phyloP scores from a whole-genome alignment of 2,113 vertebrate species.

The Centropus unirufus region DNA sequence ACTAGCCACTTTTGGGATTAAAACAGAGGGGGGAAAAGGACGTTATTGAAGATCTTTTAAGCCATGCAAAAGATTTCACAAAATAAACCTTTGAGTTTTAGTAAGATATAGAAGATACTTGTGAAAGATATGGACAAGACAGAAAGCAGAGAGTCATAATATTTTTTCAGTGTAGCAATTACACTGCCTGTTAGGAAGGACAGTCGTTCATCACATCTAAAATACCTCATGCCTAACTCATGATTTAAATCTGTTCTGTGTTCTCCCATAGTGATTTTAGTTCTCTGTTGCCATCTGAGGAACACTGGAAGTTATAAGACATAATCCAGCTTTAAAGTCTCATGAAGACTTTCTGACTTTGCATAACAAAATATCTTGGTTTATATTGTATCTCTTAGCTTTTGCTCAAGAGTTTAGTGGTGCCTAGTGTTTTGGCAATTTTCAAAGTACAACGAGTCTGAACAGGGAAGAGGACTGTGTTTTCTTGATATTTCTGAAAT shows the following conservation, averaged over 20 bases:
- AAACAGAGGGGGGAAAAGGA: fast-evolving
- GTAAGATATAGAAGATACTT: not conserved
- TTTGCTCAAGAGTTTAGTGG: not conserved
- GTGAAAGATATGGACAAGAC: not conserved
- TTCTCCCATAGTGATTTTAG: not conserved
- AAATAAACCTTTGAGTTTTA: not conserved
- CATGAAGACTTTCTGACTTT: not conserved
- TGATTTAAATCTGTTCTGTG: not conserved
- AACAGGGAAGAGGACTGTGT: not conserved
- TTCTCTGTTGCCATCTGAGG: not conserved
- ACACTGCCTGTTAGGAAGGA: not conserved
- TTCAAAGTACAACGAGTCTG: not conserved
- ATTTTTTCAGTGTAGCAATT: not conserved
- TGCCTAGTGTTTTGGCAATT: not conserved
- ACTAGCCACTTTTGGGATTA: not conserved
- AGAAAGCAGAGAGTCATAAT: not conserved
- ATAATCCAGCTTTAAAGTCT: not conserved
- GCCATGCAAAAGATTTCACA: not conserved
- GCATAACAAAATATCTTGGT: not conserved
- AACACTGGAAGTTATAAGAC: not conserved
- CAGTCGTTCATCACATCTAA: not conserved
- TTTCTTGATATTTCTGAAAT: not conserved
- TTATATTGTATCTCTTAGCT: not conserved
- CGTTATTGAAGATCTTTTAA: not conserved
- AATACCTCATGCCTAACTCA: not conserved